Evolutionary conservation across 2,888 invertebrate species (phyloP).

Genomic region (Meteorus cinctellus): DNA sequence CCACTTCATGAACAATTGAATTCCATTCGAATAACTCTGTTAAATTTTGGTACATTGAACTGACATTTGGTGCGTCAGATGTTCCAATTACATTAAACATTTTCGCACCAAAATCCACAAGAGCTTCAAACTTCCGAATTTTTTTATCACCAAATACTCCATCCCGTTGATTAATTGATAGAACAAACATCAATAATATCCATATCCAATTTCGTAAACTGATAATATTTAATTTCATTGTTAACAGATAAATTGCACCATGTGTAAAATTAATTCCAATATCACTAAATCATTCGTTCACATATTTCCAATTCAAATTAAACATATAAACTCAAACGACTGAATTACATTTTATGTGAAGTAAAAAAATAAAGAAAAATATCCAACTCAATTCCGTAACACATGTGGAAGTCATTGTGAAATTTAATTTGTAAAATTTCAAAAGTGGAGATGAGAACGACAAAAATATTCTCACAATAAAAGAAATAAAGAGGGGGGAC

Average conservation of each 20-base stretch:
- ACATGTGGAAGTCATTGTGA: too few relatives aligned
- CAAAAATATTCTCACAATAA: too few relatives aligned
- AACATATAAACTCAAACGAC: too few relatives aligned
- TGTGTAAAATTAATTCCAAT: too few relatives aligned
- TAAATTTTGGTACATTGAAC: neutral
- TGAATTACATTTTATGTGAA: too few relatives aligned
- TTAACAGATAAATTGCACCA: neutral
- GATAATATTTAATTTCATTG: neutral
- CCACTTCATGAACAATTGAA: neutral
- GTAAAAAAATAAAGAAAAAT: too few relatives aligned
- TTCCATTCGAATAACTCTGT: neutral
- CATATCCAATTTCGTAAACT: neutral
- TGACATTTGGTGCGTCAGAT: neutral
- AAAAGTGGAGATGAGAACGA: too few relatives aligned
- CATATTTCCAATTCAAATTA: too few relatives aligned
- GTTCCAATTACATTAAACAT: neutral
- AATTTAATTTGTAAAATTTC: too few relatives aligned
- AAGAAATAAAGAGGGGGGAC: too few relatives aligned
- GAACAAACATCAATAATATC: neutral
- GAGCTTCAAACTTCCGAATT: neutral
- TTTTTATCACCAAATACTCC: neutral
- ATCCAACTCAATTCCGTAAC: too few relatives aligned
- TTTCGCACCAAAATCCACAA: neutral
- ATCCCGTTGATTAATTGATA: neutral
- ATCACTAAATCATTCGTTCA: too few relatives aligned